Percentiles rank a stretch among this genome's conserved stretches.
phyloP scores from a whole-genome alignment of 2,888 invertebrate genomes.

The Diarsia rubi region DNA sequence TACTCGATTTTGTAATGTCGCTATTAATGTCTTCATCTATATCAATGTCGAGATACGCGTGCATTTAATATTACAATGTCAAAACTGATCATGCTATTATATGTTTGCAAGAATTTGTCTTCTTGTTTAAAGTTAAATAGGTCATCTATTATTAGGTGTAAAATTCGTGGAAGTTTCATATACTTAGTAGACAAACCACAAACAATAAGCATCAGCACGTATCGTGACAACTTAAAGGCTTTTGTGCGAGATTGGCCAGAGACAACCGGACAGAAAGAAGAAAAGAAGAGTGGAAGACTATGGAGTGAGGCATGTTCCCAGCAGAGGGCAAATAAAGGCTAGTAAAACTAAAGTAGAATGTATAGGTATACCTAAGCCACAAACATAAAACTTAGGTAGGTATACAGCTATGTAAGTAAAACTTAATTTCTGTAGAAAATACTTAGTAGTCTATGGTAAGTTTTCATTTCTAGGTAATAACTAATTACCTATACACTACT shows the following conservation, averaged over 20 bases:
- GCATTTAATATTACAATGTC: slow-evolving; percentile 50
- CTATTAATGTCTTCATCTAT: slow-evolving; percentile 48
- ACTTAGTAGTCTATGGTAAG: neutral
- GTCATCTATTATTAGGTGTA: neutral
- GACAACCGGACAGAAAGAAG: too few species aligned
- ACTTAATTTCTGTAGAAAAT: neutral
- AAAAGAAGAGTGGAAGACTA: too few species aligned
- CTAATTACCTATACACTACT: neutral
- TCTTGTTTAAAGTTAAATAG: slow-evolving; percentile 10
- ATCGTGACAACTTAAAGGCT: too few species aligned
- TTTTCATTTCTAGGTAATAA: neutral
- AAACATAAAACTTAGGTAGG: neutral
- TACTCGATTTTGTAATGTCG: slow-evolving; percentile 43
- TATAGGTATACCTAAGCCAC: neutral
- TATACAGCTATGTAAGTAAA: neutral
- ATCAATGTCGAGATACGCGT: slow-evolving; percentile 50
- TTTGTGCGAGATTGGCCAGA: too few species aligned
- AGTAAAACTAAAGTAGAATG: neutral
- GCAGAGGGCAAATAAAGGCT: too few species aligned
- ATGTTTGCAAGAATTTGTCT: slow-evolving; percentile 29
- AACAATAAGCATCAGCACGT: too few species aligned
- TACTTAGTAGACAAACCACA: too few species aligned
- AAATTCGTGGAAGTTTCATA: neutral
- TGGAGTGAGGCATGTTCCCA: too few species aligned
- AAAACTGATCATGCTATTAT: slow-evolving; percentile 32